Percentiles rank a stretch among this genome's conserved stretches.
Conservation (phyloP, 2,113 vertebrate genomes). For the Aptenodytes forsteri region DNA sequence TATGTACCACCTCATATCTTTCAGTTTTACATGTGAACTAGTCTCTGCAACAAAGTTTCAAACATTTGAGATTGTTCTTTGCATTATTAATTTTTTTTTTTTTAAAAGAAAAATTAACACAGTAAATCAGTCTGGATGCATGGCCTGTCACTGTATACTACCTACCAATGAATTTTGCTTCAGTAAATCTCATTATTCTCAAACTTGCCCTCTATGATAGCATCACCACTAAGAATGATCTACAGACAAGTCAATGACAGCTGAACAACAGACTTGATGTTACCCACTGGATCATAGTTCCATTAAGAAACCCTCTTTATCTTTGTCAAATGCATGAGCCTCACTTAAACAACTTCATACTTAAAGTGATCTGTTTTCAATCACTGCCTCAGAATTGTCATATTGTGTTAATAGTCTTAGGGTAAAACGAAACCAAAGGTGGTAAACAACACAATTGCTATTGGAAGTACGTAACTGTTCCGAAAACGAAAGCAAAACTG, state of each 20-base stretch:
- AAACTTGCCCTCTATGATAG: neutral
- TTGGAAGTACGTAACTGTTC: neutral
- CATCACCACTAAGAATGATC: neutral
- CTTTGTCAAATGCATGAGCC: neutral
- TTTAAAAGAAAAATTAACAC: neutral
- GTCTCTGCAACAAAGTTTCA: constrained; percentile 19
- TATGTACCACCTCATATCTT: neutral
- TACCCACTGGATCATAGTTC: neutral
- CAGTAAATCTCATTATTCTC: neutral
- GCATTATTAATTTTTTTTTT: neutral
- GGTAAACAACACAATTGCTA: neutral
- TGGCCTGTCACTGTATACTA: neutral
- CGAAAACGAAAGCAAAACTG: neutral
- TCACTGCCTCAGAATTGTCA: neutral
- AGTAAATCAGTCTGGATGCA: neutral
- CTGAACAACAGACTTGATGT: neutral
- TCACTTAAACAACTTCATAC: neutral
- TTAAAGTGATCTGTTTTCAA: neutral
- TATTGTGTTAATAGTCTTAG: neutral
- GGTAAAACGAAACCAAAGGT: neutral
- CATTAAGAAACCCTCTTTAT: neutral
- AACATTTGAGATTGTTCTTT: constrained; percentile 22
- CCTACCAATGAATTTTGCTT: neutral
- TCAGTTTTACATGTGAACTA: constrained; percentile 28
- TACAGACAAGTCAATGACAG: neutral